Evolutionary conservation across 1,140 invertebrate genomes (phyloP).

Genomic region (Neodiprion lecontei): DNA sequence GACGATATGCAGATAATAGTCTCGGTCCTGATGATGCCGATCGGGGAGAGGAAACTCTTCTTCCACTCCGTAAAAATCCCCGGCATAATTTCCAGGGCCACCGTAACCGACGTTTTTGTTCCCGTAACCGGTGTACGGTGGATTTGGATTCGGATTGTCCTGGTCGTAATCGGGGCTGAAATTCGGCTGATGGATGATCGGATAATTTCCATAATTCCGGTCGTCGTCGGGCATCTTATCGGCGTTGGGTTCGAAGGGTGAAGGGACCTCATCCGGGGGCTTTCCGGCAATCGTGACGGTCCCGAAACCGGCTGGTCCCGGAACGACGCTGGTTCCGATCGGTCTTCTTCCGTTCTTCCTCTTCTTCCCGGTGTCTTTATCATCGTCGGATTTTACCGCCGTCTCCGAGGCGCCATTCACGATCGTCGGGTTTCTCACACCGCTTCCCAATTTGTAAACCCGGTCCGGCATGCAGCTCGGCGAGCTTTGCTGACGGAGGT

Average conservation of each 20-base stretch:
- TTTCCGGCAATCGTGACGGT: not conserved
- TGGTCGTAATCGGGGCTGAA: not conserved
- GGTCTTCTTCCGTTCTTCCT: not conserved
- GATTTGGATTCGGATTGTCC: not conserved
- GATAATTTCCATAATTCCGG: too few species aligned
- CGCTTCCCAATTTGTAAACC: conserved; percentile 14
- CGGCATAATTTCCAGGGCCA: not conserved
- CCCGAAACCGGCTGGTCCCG: not conserved
- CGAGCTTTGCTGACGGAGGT: conserved; percentile 49
- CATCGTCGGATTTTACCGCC: not conserved
- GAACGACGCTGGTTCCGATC: not conserved
- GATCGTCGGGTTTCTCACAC: not conserved
- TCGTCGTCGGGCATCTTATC: too few species aligned
- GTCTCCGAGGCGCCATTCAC: not conserved
- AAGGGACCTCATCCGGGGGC: not conserved
- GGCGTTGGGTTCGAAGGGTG: not conserved
- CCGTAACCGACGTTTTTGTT: not conserved
- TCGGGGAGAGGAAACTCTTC: not conserved
- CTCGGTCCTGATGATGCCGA: conserved; percentile 2
- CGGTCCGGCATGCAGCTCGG: conserved; percentile 36
- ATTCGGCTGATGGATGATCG: too few species aligned
- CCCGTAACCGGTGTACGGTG: not conserved
- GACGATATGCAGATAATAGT: conserved; percentile 18
- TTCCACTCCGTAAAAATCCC: not conserved
- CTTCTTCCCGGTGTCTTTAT: not conserved